Base-by-base conservation (phyloP, 2,797 vertebrate genomes). In the Bovichtus diacanthus region DNA sequence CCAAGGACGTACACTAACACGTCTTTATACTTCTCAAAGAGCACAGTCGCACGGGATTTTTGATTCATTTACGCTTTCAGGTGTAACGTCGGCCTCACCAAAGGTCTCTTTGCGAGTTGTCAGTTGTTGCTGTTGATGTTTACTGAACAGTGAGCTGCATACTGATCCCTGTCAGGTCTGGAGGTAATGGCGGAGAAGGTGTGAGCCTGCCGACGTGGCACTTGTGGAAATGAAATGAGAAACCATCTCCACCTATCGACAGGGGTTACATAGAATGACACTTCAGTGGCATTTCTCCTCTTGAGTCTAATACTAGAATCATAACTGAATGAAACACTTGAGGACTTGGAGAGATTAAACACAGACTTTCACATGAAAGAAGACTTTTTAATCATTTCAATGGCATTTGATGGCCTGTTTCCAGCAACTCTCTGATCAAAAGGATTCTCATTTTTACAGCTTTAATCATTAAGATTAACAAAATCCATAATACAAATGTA, bases 61-160 rank as follows among this genome's bases (percentile, higher is more conserved):
- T 60, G 31, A 80, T 82, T 65, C 81, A 39, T 72, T 77, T 78
- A 70, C 23, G 18, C 53, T 84, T 64, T 61, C 25, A 9, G 58
- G 41, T 19, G 54, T 70, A 66, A 78, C 43, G 70, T 70, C 73
- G 18, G 53, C 66, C 43, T 59, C 85, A 74, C 67, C 66, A 31
- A 78, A 75, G 72, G 69, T 67, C 43, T 64, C 78, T 84, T 81
- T 71, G 68, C 73, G 59, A 67, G 80, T 78, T 78, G 68, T 75
- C 61, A 82, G 86, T 91, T 89, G 82, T 87, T 63, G 51, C 70
- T 62, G 60, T 50, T 80, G 67, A 83, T 83, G 64, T 76, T 46
- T 81, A 66, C 75, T 55, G 63, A 70, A 55, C 23, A 29, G 38
- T 74, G 71, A 81, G 54, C 74, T 21, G 80, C 66, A 72, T 84